Conservation (phyloP, 30 jellyfish, hydroid and myxozoan genomes). For the Aurelia aurita region DNA sequence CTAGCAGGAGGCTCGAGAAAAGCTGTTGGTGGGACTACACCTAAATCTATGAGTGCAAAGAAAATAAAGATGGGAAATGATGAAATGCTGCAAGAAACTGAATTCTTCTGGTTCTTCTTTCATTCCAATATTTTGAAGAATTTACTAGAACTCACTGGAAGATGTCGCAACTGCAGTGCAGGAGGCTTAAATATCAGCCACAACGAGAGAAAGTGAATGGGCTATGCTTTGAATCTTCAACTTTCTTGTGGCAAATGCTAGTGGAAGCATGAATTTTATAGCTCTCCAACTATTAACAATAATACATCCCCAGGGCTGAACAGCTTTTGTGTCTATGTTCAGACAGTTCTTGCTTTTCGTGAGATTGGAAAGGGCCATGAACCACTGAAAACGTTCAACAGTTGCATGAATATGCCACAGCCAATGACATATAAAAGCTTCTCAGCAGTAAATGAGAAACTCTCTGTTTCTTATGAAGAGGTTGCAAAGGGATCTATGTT, state of each 20-base stretch:
- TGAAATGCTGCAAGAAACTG: background rate
- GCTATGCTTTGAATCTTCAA: background rate
- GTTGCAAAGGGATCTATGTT: background rate
- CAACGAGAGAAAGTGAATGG: background rate
- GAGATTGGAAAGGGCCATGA: background rate
- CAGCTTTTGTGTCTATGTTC: background rate
- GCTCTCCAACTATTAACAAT: background rate
- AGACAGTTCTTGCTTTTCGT: background rate
- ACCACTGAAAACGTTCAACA: background rate
- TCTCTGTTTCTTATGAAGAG: background rate
- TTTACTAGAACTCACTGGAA: background rate
- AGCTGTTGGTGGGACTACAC: too few relatives aligned
- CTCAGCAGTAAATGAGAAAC: background rate
- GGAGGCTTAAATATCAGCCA: background rate
- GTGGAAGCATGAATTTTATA: background rate
- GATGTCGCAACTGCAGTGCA: background rate
- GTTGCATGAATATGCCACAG: background rate
- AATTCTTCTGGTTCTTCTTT: background rate
- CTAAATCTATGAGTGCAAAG: too few relatives aligned
- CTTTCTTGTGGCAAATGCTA: background rate
- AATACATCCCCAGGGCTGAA: background rate
- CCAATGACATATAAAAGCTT: background rate
- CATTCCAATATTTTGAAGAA: background rate
- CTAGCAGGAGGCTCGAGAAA: too few relatives aligned
- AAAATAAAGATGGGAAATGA: too few relatives aligned